phyloP scores from a whole-genome alignment of 2,113 vertebrate species.

The Opisthocomus hoazin region DNA sequence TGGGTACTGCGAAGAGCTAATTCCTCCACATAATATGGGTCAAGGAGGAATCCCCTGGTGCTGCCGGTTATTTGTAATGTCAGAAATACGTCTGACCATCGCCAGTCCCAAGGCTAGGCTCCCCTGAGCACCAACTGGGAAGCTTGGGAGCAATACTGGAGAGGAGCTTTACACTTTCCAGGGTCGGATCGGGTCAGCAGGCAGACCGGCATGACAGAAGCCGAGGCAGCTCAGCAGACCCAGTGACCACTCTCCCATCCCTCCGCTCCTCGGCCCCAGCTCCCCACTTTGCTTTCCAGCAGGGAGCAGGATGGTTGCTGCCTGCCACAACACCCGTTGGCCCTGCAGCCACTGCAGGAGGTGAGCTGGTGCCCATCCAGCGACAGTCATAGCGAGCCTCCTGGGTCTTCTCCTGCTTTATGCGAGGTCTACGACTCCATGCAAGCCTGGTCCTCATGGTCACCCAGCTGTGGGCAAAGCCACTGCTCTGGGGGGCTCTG shows the following conservation, averaged over 20 bases:
- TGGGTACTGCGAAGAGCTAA: not conserved
- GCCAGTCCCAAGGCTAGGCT: not conserved
- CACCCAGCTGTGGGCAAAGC: not conserved
- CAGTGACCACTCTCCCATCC: not conserved
- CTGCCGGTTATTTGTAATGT: not conserved
- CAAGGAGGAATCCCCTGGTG: not conserved
- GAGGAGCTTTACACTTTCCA: not conserved
- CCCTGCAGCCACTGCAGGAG: no score
- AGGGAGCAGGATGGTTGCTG: not conserved
- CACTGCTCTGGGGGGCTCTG: not conserved
- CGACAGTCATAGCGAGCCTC: not conserved
- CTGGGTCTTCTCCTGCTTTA: not conserved
- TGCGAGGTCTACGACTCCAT: no score
- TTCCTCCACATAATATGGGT: not conserved
- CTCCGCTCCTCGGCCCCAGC: not conserved
- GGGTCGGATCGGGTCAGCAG: no score
- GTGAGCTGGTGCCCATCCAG: no score
- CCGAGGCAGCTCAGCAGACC: not conserved
- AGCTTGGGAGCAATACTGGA: not conserved
- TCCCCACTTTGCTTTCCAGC: not conserved
- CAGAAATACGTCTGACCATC: not conserved
- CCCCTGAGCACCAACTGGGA: not conserved
- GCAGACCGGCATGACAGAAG: no score
- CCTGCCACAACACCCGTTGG: rapidly evolving
- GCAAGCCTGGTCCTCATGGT: not conserved